Percentiles rank a stretch among this genome's conserved stretches.
These are phyloP conservation scores for Pelodytes ibericus DNA, from an alignment of 2,797 vertebrate genomes.

Conservation along the genomic window DNA sequence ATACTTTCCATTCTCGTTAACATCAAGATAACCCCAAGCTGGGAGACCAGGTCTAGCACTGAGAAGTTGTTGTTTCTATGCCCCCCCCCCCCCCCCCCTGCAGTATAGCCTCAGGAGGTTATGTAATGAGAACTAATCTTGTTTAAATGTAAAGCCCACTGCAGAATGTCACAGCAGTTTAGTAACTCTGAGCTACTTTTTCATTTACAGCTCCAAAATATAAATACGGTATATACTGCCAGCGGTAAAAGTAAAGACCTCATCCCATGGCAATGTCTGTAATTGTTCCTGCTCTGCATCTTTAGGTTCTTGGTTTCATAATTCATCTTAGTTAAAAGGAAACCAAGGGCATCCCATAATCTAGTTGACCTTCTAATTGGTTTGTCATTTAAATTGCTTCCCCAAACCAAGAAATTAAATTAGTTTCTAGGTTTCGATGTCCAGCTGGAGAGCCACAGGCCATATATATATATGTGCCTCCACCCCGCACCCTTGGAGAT, in stretches of 20 bases:
- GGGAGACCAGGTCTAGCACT: slow-evolving; percentile 23
- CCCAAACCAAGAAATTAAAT: background rate
- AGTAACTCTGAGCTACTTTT: background rate
- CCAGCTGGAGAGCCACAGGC: too few species aligned
- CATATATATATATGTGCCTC: too few species aligned
- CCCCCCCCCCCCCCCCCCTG: too few species aligned
- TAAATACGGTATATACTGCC: too few species aligned
- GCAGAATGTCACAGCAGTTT: background rate
- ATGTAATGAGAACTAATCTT: slow-evolving; percentile 41
- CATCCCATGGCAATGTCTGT: too few species aligned
- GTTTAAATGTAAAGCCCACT: background rate
- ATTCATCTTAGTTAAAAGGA: too few species aligned
- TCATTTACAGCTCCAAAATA: too few species aligned
- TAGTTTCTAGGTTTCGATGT: too few species aligned
- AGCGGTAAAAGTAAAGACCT: too few species aligned
- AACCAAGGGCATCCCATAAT: background rate
- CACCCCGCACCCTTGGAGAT: too few species aligned
- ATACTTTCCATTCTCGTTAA: slow-evolving; percentile 20
- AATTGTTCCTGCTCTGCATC: too few species aligned
- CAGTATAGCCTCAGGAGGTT: slow-evolving; percentile 40
- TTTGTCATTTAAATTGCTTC: background rate
- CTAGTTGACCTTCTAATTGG: background rate
- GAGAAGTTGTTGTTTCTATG: slow-evolving; percentile 21
- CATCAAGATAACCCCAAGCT: slow-evolving; percentile 46
- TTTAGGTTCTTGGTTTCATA: too few species aligned